These are phyloP conservation scores for Diorhabda sublineata DNA, from an alignment of 1,140 invertebrate genomes.

Conservation along the genomic window DNA sequence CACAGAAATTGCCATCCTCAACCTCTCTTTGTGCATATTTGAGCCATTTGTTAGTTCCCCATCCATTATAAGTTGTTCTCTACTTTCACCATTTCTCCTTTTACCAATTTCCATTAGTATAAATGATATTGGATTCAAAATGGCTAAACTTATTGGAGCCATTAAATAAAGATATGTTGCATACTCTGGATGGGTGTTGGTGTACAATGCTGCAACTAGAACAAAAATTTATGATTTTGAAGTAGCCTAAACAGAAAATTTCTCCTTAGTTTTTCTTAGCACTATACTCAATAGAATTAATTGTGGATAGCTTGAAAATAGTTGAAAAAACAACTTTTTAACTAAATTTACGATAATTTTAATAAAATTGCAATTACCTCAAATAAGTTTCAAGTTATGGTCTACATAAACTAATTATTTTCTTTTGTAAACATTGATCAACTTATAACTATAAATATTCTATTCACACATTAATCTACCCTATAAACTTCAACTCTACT, in stretches of 20 bases:
- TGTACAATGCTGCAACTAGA: constrained; percentile 71
- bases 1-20: constrained; percentile 48
- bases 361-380: no score
- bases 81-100: constrained; percentile 35
- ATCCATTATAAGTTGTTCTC: constrained; percentile 45
- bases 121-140: constrained; percentile 91
- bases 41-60: constrained; percentile 11
- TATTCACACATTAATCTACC: no score
- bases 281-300: no score
- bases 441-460: no score
- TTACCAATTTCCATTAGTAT: constrained; percentile 85
- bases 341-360: no score
- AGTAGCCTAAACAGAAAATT: neutral
- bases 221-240: constrained; percentile 32
- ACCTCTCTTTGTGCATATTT: constrained; percentile 27
- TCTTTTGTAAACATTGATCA: no score
- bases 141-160: constrained; percentile 88
- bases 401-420: no score
- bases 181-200: constrained; percentile 81
- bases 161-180: constrained; percentile 87
- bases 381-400: no score
- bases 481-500: no score
- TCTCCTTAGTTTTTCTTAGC: no score
- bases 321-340: no score
- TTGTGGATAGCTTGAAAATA: no score